Percentiles rank a stretch among this genome's conserved stretches.
Conservation (phyloP, 2,888 invertebrate genomes). For the Tortricodes alternella region DNA sequence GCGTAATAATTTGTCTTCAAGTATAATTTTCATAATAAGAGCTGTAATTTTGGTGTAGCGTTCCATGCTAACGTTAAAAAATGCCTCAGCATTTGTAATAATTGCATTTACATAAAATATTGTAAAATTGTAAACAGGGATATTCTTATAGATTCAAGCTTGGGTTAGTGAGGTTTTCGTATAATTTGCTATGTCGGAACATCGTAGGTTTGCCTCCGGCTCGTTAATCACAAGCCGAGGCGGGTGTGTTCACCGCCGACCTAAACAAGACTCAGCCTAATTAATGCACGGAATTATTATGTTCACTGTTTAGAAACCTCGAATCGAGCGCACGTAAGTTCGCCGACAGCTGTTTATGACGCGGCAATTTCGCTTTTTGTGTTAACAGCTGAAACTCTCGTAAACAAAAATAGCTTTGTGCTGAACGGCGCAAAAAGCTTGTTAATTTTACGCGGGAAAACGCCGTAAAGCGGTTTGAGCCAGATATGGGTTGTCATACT, state of each 20-base stretch:
- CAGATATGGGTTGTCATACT: not conserved
- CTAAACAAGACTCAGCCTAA: constrained; percentile 39
- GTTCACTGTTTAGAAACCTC: constrained; percentile 26
- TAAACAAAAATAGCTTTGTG: constrained; percentile 31
- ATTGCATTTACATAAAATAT: too few relatives aligned
- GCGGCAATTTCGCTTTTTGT: constrained; percentile 29
- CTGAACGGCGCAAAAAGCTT: constrained; percentile 39
- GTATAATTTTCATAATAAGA: constrained; percentile 18
- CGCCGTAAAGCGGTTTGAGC: constrained; percentile 4
- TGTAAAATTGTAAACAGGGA: too few relatives aligned
- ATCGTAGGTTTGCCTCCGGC: constrained; percentile 20
- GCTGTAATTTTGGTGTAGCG: constrained; percentile 9
- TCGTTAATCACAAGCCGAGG: constrained; percentile 38
- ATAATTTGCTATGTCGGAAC: constrained; percentile 23
- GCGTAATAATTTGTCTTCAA: constrained; percentile 18
- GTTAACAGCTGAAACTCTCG: constrained; percentile 20
- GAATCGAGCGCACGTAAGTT: constrained; percentile 24
- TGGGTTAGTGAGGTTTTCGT: constrained; percentile 22
- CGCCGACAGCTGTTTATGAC: constrained; percentile 28
- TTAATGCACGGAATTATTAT: constrained; percentile 37
- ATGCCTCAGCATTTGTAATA: not conserved
- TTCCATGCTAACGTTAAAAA: constrained; percentile 4
- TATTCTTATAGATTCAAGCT: too few relatives aligned
- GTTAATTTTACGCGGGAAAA: constrained; percentile 23
- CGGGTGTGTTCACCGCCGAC: constrained; percentile 36